Percentiles rank a stretch among this genome's conserved stretches.
phyloP scores from a whole-genome alignment of 2,888 invertebrate genomes.

The Xestobium rufovillosum region DNA sequence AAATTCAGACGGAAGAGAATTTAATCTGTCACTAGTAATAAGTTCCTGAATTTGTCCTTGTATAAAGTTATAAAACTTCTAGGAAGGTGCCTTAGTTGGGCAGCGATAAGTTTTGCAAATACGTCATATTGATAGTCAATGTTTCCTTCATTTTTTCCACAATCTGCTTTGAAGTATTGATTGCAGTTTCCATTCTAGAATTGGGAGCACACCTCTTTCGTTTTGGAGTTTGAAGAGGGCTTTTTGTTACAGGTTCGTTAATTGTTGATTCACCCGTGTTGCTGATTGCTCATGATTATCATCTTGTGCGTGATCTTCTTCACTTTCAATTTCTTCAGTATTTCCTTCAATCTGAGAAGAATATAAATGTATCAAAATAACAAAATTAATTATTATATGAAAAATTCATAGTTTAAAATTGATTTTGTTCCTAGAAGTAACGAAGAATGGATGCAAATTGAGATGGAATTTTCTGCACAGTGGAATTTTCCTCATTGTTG shows the following conservation, averaged over 20 bases:
- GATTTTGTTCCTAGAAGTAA: neutral
- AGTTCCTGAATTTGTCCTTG: constrained; percentile 1
- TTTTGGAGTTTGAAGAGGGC: constrained; percentile 1
- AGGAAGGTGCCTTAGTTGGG: constrained; percentile 1
- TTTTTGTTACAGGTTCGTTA: constrained; percentile 1
- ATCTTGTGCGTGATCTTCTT: neutral
- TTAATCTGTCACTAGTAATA: neutral
- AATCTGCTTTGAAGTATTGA: neutral
- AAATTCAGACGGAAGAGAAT: neutral
- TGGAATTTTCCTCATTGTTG: constrained; percentile 4
- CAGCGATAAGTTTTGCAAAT: neutral
- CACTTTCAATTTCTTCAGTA: neutral
- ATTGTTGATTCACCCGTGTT: neutral
- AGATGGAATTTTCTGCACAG: neutral
- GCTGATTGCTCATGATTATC: neutral
- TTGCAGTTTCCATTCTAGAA: neutral
- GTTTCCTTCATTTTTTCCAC: constrained; percentile 1
- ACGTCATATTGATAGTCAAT: neutral
- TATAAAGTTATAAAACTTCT: constrained; percentile 1
- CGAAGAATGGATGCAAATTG: neutral
- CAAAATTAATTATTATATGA: neutral
- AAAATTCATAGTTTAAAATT: neutral
- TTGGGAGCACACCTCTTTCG: neutral
- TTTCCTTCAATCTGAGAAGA: neutral
- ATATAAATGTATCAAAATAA: neutral